phyloP scores from a whole-genome alignment of 2,888 invertebrate genomes.

The Calameuta idolon region DNA sequence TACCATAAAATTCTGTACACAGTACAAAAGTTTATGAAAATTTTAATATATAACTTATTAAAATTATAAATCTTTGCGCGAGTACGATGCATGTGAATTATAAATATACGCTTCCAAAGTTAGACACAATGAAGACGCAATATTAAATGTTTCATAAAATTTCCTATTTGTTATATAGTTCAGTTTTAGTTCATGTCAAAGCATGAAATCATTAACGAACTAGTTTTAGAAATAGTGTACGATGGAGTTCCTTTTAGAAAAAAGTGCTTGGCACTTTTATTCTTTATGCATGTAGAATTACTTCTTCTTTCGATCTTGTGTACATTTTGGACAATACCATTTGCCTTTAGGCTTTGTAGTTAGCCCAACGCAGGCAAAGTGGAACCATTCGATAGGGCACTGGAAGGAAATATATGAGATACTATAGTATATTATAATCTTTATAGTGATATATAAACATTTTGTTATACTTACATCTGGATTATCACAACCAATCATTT shows the following conservation, averaged over 20 bases:
- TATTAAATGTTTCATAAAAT: constrained; percentile 26
- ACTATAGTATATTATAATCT: constrained; percentile 12
- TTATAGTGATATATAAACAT: not conserved
- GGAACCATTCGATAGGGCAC: constrained; percentile 95
- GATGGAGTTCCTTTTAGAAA: not conserved
- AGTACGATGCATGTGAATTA: not conserved
- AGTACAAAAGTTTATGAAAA: not conserved
- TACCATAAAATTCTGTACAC: not conserved
- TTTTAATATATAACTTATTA: not conserved
- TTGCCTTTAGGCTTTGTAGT: constrained; percentile 94
- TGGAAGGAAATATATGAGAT: constrained; percentile 57
- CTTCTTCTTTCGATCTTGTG: constrained; percentile 69
- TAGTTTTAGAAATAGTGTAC: constrained; percentile 30
- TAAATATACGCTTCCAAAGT: constrained; percentile 25
- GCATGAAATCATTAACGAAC: constrained; percentile 34
- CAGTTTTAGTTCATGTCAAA: constrained; percentile 38
- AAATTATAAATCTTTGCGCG: not conserved
- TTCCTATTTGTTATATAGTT: constrained; percentile 35
- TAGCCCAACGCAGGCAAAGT: constrained; percentile 92
- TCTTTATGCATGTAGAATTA: constrained; percentile 41
- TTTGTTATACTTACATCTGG: constrained; percentile 75
- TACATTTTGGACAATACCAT: constrained; percentile 83
- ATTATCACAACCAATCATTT: constrained; percentile 98
- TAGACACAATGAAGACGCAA: constrained; percentile 45
- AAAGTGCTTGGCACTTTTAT: constrained; percentile 14